A percentile compares a stretch with the other conserved stretches of the same genome.
phyloP scores from a whole-genome alignment of 92 coral and sea anemone genomes.

The Porites cylindrica region DNA sequence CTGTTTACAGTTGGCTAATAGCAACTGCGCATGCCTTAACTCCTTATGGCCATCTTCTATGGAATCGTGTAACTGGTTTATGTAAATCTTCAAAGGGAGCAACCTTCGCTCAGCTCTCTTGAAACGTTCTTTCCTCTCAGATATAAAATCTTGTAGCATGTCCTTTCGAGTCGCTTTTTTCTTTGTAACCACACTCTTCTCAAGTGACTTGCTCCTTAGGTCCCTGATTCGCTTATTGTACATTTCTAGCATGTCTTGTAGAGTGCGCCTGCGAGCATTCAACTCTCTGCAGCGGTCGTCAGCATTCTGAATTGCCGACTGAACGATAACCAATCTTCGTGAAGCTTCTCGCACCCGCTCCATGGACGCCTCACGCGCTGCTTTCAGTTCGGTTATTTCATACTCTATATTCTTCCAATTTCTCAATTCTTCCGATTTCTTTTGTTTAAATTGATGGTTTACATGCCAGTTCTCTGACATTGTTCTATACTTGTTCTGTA shows the following conservation, averaged over 20 bases:
- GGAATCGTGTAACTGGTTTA: conserved; percentile 75
- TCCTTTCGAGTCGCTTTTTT: conserved; percentile 62
- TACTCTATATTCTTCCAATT: conserved; percentile 64
- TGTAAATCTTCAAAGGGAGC: conserved; percentile 78
- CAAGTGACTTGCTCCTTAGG: conserved; percentile 34
- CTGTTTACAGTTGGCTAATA: conserved; percentile 64
- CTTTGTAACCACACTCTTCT: conserved; percentile 44
- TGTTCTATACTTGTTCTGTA: conserved; percentile 54
- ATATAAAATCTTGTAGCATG: conserved; percentile 66
- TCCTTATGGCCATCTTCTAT: conserved; percentile 55
- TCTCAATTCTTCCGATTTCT: conserved; percentile 64
- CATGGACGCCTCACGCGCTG: conserved; percentile 74
- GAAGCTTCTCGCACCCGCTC: conserved; percentile 65
- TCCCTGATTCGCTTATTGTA: conserved; percentile 72
- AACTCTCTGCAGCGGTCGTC: conserved; percentile 71
- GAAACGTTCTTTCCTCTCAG: conserved; percentile 60
- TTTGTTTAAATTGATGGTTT: conserved; percentile 60
- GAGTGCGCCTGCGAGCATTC: conserved; percentile 61
- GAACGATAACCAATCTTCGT: conserved; percentile 45
- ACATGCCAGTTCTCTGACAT: conserved; percentile 70
- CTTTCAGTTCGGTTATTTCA: conserved; percentile 72
- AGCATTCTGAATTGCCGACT: conserved; percentile 68
- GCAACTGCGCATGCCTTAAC: conserved; percentile 51
- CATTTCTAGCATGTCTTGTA: conserved; percentile 76
- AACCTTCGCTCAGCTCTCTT: conserved; percentile 76